Base-by-base conservation (phyloP, 2,888 invertebrate species). In the Cryptops parisi region DNA sequence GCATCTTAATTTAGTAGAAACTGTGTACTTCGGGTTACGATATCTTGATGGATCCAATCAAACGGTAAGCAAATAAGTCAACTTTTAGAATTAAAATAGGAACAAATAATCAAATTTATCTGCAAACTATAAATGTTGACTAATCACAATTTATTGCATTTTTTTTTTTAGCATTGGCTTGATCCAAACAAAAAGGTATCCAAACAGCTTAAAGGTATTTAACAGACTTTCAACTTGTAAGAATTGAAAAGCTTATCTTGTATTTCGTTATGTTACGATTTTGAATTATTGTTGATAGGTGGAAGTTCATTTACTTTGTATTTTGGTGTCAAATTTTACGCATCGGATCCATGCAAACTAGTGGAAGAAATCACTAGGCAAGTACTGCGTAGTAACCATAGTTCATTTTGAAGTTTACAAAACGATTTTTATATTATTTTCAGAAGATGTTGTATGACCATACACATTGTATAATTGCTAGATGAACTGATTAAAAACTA, bases 271-370 rank as follows among this genome's bases (percentile, higher is more conserved):
- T n/a, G n/a, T n/a, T n/a, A n/a, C n/a, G n/a, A n/a, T n/a, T n/a
- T n/a, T n/a, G n/a, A n/a, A n/a, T n/a, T n/a, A n/a, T n/a, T n/a
- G n/a, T n/a, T n/a, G n/a, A n/a, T n/a, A n/a, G n/a, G n/a, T n/a
- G n/a, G n/a, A n/a, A n/a, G n/a, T n/a, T n/a, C n/a, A 27, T 84
- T 85, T 70, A 90, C 87, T 54, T 80, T 94, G 63, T 94, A 94
- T 72, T 93, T 96, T 68, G 91, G 93, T 55, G 91, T 96, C 58
- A 94, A 94, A 72, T 96, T 93, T 72, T 96, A 96, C 72, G 90
- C 93, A 2, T 89, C 89, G 1, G 94, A 96, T 73, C 94, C 94
- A 1, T 93, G 93, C 74, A 93, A 93, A 70, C 76, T 96, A 56
- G 76, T 88, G 56, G 94, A 94, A 73, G 94, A 96, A 75, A 91